A percentile compares a stretch with the other conserved stretches of the same genome.
phyloP scores from a whole-genome alignment of 1,140 invertebrate genomes.

The Steinernema feltiae region DNA sequence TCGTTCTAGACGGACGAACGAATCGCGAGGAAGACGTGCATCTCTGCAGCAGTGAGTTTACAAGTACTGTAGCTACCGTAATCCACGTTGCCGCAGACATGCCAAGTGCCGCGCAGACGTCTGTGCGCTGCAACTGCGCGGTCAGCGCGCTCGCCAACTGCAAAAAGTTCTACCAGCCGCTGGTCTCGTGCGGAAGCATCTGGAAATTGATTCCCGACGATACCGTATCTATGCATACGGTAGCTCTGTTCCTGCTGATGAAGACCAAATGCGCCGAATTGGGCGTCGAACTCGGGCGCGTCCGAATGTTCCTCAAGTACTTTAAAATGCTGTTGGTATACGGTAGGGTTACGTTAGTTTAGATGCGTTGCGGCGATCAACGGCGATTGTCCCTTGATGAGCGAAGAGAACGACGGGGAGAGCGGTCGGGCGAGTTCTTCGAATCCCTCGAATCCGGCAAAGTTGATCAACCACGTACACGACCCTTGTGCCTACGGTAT shows the following conservation, averaged over 20 bases:
- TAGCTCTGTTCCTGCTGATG: neutral
- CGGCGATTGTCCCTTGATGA: neutral
- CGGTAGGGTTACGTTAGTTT: neutral
- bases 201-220: neutral
- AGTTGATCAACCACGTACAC: neutral
- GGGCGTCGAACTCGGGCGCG: neutral
- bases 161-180: neutral
- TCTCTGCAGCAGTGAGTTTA: neutral
- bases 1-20: neutral
- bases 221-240: neutral
- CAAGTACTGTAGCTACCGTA: neutral
- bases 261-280: neutral
- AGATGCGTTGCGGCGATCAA: neutral
- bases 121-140: neutral
- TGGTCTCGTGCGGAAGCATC: neutral
- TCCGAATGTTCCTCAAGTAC: neutral
- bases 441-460: neutral
- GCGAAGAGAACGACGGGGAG: neutral
- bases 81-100: neutral
- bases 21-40: neutral
- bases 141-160: slow-evolving; percentile 1
- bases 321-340: neutral
- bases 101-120: neutral
- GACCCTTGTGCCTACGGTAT: neutral
- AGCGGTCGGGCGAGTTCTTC: neutral